Evolutionary conservation across 64 coral and sea anemone genomes (phyloP), one percentile per base, ranked within the genome.

Genomic region (Hydrozoanthus tunicans): DNA sequence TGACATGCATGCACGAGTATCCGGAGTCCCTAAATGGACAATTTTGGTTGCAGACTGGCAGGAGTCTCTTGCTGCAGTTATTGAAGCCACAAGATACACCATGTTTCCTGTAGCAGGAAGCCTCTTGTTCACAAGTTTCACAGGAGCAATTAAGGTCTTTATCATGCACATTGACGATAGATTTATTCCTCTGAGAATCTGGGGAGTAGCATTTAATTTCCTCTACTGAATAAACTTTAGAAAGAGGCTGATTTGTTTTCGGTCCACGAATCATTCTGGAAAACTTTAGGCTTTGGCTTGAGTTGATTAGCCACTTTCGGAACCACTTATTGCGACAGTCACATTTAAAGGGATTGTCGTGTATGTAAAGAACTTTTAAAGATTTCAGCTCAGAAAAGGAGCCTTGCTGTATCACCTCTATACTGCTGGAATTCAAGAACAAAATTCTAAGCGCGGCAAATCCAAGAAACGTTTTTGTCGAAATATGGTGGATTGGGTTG

Each of bases 101-200:
- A 43, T 43, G 2, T 43, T 43, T 65, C 6, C 63, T 65, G 63
- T 65, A 65, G 63, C 63, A 65, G 63, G 10, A 13, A 65, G 10
- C 17, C 10, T 65, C 59, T 1, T 20, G 26, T 43, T 51, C 3
- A 9, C 81, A 83, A 3, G 81, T 83, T 66, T 83, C 9, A 53
- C 81, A 83, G 52, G 81, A 83, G 62, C 81, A 83, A 61, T 66
- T 60, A 14, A 83, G 66, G 20, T 83, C 81, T 5, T 64, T 32
- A 4, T 51, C 62, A 51, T 83, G 64, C 7, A 83, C 61, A 32
- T 83, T 52, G 15, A 83, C 58, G 17, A 83, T 15, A 66, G 63
- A 4, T 53, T 15, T 27, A n/a, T 83, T 52, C 81, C 62, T 83
- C 7, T 14, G 27, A 62, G 23, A 5, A 55, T 24, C 79, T 27